Evolutionary conservation across 2,113 vertebrate species (phyloP).

Genomic region (Chaetops frenatus): DNA sequence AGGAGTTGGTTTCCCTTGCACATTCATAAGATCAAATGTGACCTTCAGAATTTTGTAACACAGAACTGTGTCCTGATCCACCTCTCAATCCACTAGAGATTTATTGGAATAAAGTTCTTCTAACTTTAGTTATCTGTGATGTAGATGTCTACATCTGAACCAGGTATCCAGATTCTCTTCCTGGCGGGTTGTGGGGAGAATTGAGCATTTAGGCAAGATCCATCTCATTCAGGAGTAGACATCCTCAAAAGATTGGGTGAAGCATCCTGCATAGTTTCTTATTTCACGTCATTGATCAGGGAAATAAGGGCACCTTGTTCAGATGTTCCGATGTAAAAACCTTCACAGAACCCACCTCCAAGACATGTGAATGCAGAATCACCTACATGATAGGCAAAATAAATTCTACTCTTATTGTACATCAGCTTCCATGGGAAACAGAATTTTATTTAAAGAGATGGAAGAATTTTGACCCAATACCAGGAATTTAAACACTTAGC

Average conservation of each 20-base stretch:
- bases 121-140: background rate
- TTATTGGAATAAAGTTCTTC: background rate
- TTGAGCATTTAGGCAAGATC: background rate
- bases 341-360: background rate
- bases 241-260: background rate
- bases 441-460: background rate
- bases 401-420: background rate
- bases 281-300: background rate
- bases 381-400: accelerated
- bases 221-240: background rate
- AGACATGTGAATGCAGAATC: background rate
- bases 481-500: accelerated
- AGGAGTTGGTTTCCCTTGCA: background rate
- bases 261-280: background rate
- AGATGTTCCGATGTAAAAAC: background rate
- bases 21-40: background rate
- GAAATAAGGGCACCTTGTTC: background rate
- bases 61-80: background rate
- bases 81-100: background rate
- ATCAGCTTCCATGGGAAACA: background rate
- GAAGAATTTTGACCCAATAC: background rate
- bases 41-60: background rate
- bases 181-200: background rate
- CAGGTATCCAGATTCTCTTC: background rate
- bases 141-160: background rate